These are phyloP conservation scores for Decapterus maruadsi DNA, from an alignment of 2,797 vertebrate genomes.

Conservation along the genomic window DNA sequence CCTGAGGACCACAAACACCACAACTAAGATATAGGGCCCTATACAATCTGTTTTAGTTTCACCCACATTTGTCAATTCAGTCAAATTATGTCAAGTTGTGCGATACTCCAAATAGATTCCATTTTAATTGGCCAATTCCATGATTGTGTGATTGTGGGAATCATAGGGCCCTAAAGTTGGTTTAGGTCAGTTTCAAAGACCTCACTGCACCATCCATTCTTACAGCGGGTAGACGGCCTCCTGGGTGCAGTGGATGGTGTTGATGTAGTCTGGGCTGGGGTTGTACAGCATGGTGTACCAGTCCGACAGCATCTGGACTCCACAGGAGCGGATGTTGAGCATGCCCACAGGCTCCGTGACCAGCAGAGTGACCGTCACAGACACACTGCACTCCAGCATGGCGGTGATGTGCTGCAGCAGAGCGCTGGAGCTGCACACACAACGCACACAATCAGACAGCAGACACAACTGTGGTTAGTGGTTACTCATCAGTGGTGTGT, in stretches of 20 bases:
- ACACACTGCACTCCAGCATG: slow-evolving; percentile 90
- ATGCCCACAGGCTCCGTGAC: slow-evolving; percentile 90
- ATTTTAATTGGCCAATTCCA: too few species aligned
- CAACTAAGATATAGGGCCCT: too few species aligned
- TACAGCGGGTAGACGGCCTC: slow-evolving; percentile 97
- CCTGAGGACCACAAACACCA: slow-evolving; percentile 70
- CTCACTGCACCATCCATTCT: slow-evolving; percentile 22
- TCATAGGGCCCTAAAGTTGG: too few species aligned
- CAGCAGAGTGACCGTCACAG: slow-evolving; percentile 90
- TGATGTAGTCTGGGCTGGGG: slow-evolving; percentile 96
- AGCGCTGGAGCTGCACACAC: slow-evolving; percentile 90
- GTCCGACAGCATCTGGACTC: slow-evolving; percentile 95
- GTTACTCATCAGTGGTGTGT: background rate
- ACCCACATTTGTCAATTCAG: too few species aligned
- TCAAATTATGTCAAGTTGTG: too few species aligned
- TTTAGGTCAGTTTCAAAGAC: too few species aligned
- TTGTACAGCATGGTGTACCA: slow-evolving; percentile 99
- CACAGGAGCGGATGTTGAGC: slow-evolving; percentile 92
- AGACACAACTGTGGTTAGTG: background rate
- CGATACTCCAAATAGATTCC: too few species aligned
- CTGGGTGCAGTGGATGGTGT: slow-evolving; percentile 96
- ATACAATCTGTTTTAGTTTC: too few species aligned
- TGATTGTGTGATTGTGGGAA: too few species aligned
- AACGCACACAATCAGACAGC: background rate
- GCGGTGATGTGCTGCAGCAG: slow-evolving; percentile 94